Evolutionary conservation across 2,797 vertebrate genomes (phyloP), one percentile per base, ranked within the genome.

Genomic region (Bradypodion ventrale): DNA sequence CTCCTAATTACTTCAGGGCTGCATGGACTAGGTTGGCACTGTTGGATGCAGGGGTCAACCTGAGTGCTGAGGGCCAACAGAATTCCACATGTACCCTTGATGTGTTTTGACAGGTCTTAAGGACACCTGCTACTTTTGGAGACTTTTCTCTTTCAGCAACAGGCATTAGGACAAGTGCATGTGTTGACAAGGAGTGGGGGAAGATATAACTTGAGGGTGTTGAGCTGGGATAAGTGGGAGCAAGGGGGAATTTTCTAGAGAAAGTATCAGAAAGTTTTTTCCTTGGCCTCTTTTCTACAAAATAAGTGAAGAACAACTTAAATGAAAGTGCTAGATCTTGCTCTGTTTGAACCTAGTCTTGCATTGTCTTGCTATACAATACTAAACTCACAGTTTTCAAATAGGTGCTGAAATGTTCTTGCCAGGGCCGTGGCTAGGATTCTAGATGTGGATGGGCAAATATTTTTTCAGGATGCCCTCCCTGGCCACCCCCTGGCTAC

Each of bases 21-120:
- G 83, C 77, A 21, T 87, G 89, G 86, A 52, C 52, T 83, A 65
- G 88, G 69, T 80, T 37, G 87, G 89, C 29, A 0, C 4, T 19
- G 82, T 52, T 40, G 88, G 89, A 77, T 37, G 52, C 75, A 0
- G 0, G 89, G 94, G 89, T 91, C 92, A 91, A 88, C 75, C 83
- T 75, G 1, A 90, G 86, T 85, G 90, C 84, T 13, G 0, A 87
- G 89, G 85, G 83, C 89, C 87, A 83, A 90, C 75, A 21, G 0
- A 0, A 69, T 88, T 92, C 88, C 83, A 23, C 4, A 84, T 90
- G 68, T 82, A 80, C 75, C 29, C 0, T 78, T 94, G 93, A 94
- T 94, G 85, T 3, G 49, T 93, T 91, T 84, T 93, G 94, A 94
- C 93, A 94, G 89, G 88, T 77, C 85, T 93, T 93, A 90, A 86